These are phyloP conservation scores for Papilio demoleus DNA, from an alignment of 2,888 invertebrate species.

Conservation along the genomic window DNA sequence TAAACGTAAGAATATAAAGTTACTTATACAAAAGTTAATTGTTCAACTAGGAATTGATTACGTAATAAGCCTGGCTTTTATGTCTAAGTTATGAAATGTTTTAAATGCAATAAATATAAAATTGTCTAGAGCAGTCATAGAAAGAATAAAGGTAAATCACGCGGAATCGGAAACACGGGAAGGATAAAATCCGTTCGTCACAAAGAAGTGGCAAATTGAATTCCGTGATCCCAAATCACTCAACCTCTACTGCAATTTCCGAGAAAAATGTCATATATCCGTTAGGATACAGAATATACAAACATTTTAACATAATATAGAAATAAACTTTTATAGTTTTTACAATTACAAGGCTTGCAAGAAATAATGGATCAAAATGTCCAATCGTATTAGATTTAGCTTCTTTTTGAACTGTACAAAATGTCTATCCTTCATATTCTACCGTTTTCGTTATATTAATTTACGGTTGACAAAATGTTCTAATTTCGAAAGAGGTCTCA, in stretches of 20 bases:
- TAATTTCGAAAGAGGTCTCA: conserved; percentile 18
- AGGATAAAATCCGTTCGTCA: conserved; percentile 65
- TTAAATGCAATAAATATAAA: not conserved
- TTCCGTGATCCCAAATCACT: conserved; percentile 79
- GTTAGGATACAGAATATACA: conserved; percentile 6
- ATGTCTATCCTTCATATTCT: too few relatives aligned
- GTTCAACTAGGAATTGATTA: too few relatives aligned
- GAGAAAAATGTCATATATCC: conserved; percentile 52
- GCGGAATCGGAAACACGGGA: conserved; percentile 10
- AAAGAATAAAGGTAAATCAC: conserved; percentile 21
- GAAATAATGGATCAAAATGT: not conserved
- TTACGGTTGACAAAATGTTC: too few relatives aligned
- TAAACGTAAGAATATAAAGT: not conserved
- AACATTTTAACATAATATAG: not conserved
- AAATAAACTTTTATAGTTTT: not conserved
- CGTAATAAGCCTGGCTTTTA: too few relatives aligned
- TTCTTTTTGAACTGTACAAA: not conserved
- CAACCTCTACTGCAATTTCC: conserved; percentile 65
- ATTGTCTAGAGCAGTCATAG: not conserved
- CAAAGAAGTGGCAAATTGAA: conserved; percentile 78
- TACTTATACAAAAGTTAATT: not conserved
- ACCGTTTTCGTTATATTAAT: too few relatives aligned
- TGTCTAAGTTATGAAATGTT: not conserved
- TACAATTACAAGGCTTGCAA: not conserved
- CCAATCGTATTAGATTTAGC: not conserved